Base-by-base conservation (phyloP, 64 coral and sea anemone genomes). In the Montipora efflorescens region DNA sequence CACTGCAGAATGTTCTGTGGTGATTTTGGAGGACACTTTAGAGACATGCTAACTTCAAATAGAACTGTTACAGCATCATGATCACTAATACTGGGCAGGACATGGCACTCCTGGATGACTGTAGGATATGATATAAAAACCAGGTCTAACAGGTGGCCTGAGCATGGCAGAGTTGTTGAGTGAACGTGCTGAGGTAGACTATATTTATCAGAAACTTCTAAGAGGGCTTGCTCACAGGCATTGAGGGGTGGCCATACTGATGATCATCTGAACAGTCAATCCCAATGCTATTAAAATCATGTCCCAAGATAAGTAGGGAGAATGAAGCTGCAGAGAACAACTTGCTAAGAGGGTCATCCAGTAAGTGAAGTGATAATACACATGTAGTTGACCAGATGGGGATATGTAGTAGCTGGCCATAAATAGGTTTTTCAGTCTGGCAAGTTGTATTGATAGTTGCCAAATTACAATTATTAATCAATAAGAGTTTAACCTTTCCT, bases 111-210 rank as follows among this genome's bases (percentile, higher is more conserved):
- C 55, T 82, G 78, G 59, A 82, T 75, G 74, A 20, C 14, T 23
- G 8, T 52, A 49, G 72, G 87, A 57, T 90, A 49, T 44, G 88
- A 81, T n/a, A 77, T 55, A 81, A 91, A 91, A 53, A 68, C 89
- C 79, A 69, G 88, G 53, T 92, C 67, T 6, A 75, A 69, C 13
- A 47, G 75, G 68, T 6, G 59, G 57, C 77, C 86, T 46, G 69
- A 88, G 23, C 19, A 52, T 44, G 85, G 85, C 47, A 52, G 50
- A 48, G 88, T 90, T 76, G 88, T 53, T 69, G 88, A 79, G 77
- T 79, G 77, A 52, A 90, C 76, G 64, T 69, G 75, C 76, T 79
- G 36, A 75, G 10, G 52, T 19, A 78, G 87, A 7, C 87, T 73
- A 61, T 59, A 78, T 59, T 76, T 77, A 73, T 25, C 72, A 44